Evolutionary conservation across 2,113 vertebrate genomes (phyloP).

Genomic region (Balaenoptera acutorostrata): DNA sequence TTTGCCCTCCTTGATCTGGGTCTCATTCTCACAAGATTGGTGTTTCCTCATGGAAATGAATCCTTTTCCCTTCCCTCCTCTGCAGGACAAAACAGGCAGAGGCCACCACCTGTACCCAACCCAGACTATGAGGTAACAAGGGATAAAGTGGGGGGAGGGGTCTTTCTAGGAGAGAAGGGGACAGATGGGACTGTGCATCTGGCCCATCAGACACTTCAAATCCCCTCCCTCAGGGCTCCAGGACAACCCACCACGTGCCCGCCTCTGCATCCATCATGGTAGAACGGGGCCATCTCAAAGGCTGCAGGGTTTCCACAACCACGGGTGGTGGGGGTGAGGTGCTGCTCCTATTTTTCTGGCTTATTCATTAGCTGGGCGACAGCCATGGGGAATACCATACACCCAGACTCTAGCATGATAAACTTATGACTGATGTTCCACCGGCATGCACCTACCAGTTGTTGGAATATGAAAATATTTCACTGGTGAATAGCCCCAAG

Average conservation of each 20-base stretch:
- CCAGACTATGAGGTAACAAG: conserved; percentile 84
- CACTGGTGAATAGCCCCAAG: background rate
- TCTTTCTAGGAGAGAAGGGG: background rate
- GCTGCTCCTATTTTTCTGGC: background rate
- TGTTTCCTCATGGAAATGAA: background rate
- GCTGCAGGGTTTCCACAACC: background rate
- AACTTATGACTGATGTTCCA: background rate
- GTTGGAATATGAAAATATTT: background rate
- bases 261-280: background rate
- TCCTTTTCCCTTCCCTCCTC: background rate
- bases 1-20: too few species aligned
- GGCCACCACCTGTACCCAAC: conserved; percentile 84
- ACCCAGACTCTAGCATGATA: background rate
- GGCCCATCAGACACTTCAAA: background rate
- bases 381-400: background rate
- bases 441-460: background rate
- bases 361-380: background rate
- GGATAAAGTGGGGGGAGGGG: background rate
- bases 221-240: background rate
- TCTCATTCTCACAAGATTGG: background rate
- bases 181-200: background rate
- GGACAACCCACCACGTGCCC: background rate
- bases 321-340: background rate
- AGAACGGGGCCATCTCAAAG: background rate
- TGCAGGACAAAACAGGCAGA: conserved; percentile 79